Percentiles rank a stretch among this genome's conserved stretches.
Conservation (phyloP, 53 echinoderm and acorn worm species). For the Patiria pectinifera region DNA sequence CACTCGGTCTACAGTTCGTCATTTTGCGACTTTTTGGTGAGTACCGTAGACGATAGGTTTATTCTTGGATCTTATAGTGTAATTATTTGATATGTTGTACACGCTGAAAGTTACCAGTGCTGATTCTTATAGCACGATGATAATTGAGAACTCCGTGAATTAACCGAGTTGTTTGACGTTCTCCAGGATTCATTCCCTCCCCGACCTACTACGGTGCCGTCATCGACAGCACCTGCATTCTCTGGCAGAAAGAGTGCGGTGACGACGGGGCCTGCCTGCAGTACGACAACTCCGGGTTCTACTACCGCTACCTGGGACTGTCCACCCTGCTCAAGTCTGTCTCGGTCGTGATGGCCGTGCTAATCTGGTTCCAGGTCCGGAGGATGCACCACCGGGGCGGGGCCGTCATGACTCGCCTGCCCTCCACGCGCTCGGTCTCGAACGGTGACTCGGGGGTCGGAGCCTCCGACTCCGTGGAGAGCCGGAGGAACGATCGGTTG, state of each 20-base stretch:
- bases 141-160: no score
- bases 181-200: constrained; percentile 61
- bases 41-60: not conserved
- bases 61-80: no score
- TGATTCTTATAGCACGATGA: no score
- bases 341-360: constrained; percentile 34
- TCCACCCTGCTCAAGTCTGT: constrained; percentile 56
- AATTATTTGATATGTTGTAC: no score
- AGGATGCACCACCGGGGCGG: not conserved
- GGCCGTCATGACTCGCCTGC: not conserved
- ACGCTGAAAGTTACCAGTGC: no score
- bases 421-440: not conserved
- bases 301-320: constrained; percentile 54
- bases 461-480: not conserved
- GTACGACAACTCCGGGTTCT: constrained; percentile 58
- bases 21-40: constrained; percentile 62
- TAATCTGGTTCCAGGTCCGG: constrained; percentile 29
- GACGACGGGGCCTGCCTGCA: constrained; percentile 59
- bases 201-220: constrained; percentile 66
- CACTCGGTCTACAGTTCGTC: constrained; percentile 68
- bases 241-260: constrained; percentile 58
- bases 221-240: constrained; percentile 65
- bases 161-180: no score
- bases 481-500: not conserved
- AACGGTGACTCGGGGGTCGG: not conserved